Percentiles rank a stretch among this genome's conserved stretches.
Conservation (phyloP, 2,888 invertebrate species). For the Chydorus sphaericus region DNA sequence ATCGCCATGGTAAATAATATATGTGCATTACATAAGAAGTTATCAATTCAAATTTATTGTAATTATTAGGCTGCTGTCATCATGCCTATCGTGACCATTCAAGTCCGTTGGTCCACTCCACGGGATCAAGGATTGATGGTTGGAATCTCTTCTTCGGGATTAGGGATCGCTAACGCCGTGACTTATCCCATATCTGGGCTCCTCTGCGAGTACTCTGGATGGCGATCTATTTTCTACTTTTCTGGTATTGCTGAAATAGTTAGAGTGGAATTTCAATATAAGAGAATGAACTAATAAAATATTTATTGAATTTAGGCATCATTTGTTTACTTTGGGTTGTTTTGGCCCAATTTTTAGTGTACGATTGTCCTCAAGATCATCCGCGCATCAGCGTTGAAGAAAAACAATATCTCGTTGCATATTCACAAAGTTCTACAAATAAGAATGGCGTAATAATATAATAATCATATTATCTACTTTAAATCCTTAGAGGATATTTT, state of each 20-base stretch:
- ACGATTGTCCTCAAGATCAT: neutral
- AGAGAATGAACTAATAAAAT: neutral
- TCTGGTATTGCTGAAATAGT: constrained; percentile 32
- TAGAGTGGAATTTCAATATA: no score
- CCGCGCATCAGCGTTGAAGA: neutral
- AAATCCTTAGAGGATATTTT: neutral
- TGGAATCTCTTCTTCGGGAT: constrained; percentile 31
- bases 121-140: constrained; percentile 12
- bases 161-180: constrained; percentile 32
- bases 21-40: no score
- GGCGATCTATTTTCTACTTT: constrained; percentile 44
- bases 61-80: no score
- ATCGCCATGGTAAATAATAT: neutral
- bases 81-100: no score
- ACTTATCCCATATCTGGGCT: constrained; percentile 41
- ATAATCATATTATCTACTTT: neutral
- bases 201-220: constrained; percentile 41
- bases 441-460: constrained; percentile 14
- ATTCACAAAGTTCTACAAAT: constrained; percentile 18
- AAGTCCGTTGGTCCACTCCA: constrained; percentile 2
- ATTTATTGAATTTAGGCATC: constrained; percentile 23
- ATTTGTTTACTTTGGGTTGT: constrained; percentile 33
- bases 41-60: no score
- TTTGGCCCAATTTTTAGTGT: constrained; percentile 28
- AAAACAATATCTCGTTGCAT: constrained; percentile 16